Base-by-base conservation (phyloP, 2,113 vertebrate genomes). In the Charina bottae region DNA sequence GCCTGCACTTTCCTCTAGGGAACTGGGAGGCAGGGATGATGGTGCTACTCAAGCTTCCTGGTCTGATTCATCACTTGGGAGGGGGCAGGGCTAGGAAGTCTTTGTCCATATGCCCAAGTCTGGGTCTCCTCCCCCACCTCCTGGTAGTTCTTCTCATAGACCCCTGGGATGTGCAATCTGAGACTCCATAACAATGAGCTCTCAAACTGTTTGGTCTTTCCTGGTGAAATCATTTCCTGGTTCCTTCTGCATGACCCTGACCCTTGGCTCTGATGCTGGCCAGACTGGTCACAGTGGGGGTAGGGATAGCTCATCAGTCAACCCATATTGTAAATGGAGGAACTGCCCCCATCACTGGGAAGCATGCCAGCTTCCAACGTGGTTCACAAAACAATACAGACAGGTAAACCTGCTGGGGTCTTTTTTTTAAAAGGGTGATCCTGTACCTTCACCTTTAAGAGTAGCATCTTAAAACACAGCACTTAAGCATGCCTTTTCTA, bases 171-270 rank as follows among this genome's bases (percentile, higher is more conserved):
- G 4, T 85, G 91, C 56, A 84, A 89, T 54, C 72, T 42, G 91
- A 92, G 91, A 87, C 37, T 10, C 42, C 24, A 24, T 21, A 12
- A 46, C 58, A 62, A 3, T 83, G 17, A 89, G 56, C 33, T 24
- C 46, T 46, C n/a, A n/a, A 33, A 72, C n/a, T 54, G 46, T 17
- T 23, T 12, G n/a, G 33, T 23, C 11, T 88, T 92, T 88, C 89
- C 92, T 56, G 54, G 17, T 90, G 85, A 93, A 90, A 55, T 87
- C 28, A 87, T 93, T 64, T 93, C 86, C 90, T 72, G 68, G 37
- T 56, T 68, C 42, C 59, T 84, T 56, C 86, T 37, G 68, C 46
- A 10, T 58, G 37, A 60, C 86, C 28, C 72, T 59, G 21, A n/a
- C 21, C 64, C 60, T 19, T 26, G 86, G 33, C 15, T 89, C 42